Evolutionary conservation across 2,113 vertebrate genomes (phyloP).

Genomic region (Vulpes vulpes): DNA sequence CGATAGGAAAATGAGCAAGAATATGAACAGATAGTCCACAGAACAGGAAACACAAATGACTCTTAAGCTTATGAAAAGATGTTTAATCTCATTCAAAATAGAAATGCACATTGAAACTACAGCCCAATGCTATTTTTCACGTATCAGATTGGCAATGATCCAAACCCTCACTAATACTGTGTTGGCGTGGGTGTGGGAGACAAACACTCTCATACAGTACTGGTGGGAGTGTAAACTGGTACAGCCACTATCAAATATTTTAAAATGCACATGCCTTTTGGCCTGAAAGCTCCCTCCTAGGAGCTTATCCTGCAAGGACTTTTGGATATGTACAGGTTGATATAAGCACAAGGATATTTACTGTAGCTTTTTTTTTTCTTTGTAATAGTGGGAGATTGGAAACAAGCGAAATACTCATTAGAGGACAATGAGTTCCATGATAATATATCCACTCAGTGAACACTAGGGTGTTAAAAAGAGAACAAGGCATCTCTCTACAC

Average conservation of each 20-base stretch:
- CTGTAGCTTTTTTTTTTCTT: background rate
- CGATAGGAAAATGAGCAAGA: background rate
- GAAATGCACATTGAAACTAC: background rate
- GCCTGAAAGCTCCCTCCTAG: background rate
- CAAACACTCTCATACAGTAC: fast-evolving
- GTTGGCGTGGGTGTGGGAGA: background rate
- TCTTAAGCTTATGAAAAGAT: background rate
- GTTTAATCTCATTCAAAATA: background rate
- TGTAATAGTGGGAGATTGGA: background rate
- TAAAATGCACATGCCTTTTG: background rate
- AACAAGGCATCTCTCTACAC: background rate
- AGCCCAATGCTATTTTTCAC: background rate
- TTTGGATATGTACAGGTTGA: background rate
- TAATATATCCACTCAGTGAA: background rate
- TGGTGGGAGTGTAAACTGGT: background rate
- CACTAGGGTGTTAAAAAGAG: background rate
- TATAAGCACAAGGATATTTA: background rate
- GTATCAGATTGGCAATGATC: background rate
- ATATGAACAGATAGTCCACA: background rate
- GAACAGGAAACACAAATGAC: background rate
- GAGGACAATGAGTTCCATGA: background rate
- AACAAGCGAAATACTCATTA: background rate
- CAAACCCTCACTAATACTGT: background rate
- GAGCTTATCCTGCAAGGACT: background rate
- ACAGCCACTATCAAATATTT: background rate